These are phyloP conservation scores for Centropyge bicolor DNA, from an alignment of 2,797 vertebrate genomes.

Conservation along the genomic window DNA sequence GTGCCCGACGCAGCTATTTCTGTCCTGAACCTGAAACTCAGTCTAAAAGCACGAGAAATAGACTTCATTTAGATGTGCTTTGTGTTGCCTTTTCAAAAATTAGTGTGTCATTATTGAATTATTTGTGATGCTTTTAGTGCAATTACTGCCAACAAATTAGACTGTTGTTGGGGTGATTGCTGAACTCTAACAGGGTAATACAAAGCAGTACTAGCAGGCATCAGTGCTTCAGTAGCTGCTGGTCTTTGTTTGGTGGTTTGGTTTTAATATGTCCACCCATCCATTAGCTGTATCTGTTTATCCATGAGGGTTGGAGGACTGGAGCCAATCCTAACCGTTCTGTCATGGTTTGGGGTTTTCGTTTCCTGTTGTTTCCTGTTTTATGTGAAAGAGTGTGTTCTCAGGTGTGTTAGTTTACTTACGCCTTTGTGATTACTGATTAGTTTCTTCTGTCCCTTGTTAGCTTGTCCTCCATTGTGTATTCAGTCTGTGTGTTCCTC, in stretches of 20 bases:
- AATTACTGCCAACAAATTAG: conserved; percentile 6
- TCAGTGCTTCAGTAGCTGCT: background rate
- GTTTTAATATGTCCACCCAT: background rate
- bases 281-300: background rate
- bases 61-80: background rate
- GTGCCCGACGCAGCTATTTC: conserved; percentile 4
- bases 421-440: too few species aligned
- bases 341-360: too few species aligned
- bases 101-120: background rate
- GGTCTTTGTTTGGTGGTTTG: background rate
- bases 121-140: conserved; percentile 6
- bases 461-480: too few species aligned
- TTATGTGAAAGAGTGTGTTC: too few species aligned
- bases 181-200: background rate
- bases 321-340: too few species aligned
- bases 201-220: background rate
- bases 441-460: too few species aligned
- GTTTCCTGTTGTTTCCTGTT: too few species aligned
- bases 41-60: background rate
- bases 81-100: background rate
- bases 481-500: too few species aligned
- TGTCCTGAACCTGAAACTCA: background rate
- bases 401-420: too few species aligned
- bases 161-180: background rate
- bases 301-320: background rate